These are phyloP conservation scores for Standfussiana lucernea DNA, from an alignment of 2,888 invertebrate genomes.

Conservation along the genomic window DNA sequence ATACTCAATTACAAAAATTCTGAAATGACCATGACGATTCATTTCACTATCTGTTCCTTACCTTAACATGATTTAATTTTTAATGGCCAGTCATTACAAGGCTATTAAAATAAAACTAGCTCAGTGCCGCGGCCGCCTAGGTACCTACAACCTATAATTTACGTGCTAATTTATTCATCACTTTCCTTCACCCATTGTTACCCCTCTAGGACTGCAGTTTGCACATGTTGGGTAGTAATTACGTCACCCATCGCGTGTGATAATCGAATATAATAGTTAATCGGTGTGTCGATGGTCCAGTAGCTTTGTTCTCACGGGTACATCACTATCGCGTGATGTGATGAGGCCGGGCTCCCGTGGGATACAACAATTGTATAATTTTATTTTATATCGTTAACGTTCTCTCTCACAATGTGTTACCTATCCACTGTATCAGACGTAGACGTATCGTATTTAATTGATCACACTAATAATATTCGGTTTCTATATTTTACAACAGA, in stretches of 20 bases:
- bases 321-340: conserved; percentile 73
- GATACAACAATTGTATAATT: conserved; percentile 68
- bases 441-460: background rate
- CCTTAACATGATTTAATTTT: background rate
- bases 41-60: background rate
- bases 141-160: too few species aligned
- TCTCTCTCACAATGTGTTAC: conserved; percentile 46
- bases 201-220: conserved; percentile 24
- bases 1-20: background rate
- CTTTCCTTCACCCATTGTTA: background rate
- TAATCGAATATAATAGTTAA: conserved; percentile 39
- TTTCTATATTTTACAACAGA: background rate
- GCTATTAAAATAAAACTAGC: too few species aligned
- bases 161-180: conserved; percentile 22
- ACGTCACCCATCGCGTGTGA: conserved; percentile 57
- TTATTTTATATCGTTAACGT: conserved; percentile 63
- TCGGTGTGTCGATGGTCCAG: conserved; percentile 70
- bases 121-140: too few species aligned
- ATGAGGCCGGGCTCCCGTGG: conserved; percentile 69
- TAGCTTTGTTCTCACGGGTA: conserved; percentile 81
- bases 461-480: background rate
- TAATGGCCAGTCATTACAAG: background rate
- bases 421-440: background rate
- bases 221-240: conserved; percentile 39
- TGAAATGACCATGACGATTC: background rate